These are phyloP conservation scores for Morus bassanus DNA, from an alignment of 2,797 vertebrate species.

Conservation along the genomic window DNA sequence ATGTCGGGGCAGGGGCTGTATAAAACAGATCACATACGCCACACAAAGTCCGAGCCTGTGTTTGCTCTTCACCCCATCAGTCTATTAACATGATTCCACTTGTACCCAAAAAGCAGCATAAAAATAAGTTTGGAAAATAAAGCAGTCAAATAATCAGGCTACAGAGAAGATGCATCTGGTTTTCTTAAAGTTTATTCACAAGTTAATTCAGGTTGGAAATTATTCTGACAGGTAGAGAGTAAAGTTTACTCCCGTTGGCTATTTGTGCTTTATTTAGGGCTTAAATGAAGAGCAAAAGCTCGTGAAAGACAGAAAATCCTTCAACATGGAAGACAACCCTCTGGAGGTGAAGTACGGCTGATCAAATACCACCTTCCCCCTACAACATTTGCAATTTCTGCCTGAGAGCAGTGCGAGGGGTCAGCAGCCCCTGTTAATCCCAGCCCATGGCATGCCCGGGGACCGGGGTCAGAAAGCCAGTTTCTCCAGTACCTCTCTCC, in stretches of 20 bases:
- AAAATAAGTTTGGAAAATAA: slow-evolving; percentile 12
- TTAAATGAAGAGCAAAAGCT: slow-evolving; percentile 59
- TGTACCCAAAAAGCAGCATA: neutral
- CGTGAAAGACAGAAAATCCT: slow-evolving; percentile 50
- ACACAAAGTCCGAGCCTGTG: neutral
- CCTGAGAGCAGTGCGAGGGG: neutral
- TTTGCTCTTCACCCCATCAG: neutral
- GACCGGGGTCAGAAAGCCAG: accelerated
- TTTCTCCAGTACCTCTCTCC: neutral
- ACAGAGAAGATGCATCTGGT: neutral
- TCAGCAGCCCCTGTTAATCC: neutral
- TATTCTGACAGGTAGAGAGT: slow-evolving; percentile 63
- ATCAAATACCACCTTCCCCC: neutral
- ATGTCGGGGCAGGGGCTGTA: neutral
- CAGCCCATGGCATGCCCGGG: accelerated
- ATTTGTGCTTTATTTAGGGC: slow-evolving; percentile 52
- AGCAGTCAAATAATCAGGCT: neutral
- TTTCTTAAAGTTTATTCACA: slow-evolving; percentile 27
- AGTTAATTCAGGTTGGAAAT: slow-evolving; percentile 66
- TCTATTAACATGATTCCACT: neutral
- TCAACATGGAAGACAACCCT: neutral
- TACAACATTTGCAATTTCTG: neutral
- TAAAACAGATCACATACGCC: neutral
- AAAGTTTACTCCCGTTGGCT: slow-evolving; percentile 40
- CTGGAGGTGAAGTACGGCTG: neutral